These are phyloP conservation scores for Bubalus kerabau DNA, from an alignment of 2,113 vertebrate genomes.

Conservation along the genomic window DNA sequence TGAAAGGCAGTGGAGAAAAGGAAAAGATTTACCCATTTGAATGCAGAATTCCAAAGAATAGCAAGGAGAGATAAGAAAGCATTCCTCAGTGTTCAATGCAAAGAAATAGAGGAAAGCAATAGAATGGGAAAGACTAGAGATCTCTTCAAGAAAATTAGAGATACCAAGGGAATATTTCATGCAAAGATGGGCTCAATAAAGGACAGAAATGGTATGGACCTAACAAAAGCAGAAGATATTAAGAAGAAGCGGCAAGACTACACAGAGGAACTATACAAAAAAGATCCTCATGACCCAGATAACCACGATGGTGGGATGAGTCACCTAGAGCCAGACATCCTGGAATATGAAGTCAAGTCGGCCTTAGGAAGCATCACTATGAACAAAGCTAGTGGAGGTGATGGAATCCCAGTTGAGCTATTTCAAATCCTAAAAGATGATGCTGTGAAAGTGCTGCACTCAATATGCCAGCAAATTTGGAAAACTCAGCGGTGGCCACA, in stretches of 20 bases:
- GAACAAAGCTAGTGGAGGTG: background rate
- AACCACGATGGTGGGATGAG: background rate
- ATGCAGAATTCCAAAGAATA: background rate
- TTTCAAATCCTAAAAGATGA: background rate
- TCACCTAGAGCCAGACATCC: background rate
- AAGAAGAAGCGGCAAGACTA: background rate
- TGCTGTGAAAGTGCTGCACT: background rate
- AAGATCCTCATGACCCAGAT: background rate
- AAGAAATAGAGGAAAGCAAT: background rate
- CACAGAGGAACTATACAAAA: background rate
- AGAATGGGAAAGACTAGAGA: background rate
- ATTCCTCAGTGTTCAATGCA: background rate
- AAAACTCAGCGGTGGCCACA: background rate
- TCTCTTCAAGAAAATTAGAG: background rate
- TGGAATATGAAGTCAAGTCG: background rate
- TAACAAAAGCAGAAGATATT: background rate
- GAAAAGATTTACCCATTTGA: background rate
- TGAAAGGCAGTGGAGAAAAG: background rate
- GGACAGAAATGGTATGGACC: background rate
- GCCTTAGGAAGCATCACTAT: background rate
- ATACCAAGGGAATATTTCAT: background rate
- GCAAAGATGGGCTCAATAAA: background rate
- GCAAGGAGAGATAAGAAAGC: background rate
- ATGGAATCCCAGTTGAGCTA: background rate
- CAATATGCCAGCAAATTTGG: background rate